A percentile compares a stretch with the other conserved stretches of the same genome.
phyloP scores from a whole-genome alignment of 2,888 invertebrate genomes.

The Lacanobia oleracea region DNA sequence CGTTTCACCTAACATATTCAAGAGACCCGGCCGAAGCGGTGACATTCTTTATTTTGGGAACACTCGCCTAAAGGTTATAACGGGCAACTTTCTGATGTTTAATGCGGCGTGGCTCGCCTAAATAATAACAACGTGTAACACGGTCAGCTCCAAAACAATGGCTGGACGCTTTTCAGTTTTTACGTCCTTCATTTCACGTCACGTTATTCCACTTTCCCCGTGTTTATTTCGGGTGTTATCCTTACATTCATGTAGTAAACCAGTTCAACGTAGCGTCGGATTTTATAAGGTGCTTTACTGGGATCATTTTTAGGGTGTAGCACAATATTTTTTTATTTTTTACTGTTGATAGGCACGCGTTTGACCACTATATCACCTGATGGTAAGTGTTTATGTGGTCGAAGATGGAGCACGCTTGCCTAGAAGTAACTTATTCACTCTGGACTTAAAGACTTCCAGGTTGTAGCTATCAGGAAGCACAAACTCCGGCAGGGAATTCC shows the following conservation, averaged over 20 bases:
- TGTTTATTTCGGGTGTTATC: conserved; percentile 49
- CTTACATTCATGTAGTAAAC: conserved; percentile 32
- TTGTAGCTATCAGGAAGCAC: no score
- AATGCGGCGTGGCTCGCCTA: conserved; percentile 59
- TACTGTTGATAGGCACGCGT: no score
- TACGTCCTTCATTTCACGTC: conserved; percentile 54
- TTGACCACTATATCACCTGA: no score
- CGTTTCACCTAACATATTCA: conserved; percentile 69
- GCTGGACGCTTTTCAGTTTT: conserved; percentile 50
- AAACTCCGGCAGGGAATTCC: no score
- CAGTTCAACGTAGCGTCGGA: conserved; percentile 20
- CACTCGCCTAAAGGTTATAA: conserved; percentile 61
- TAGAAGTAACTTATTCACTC: no score
- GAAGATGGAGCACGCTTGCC: no score
- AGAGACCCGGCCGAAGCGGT: conserved; percentile 61
- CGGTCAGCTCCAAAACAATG: conserved; percentile 55
- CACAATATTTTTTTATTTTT: no score
- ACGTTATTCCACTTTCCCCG: conserved; percentile 46
- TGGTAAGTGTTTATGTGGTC: no score
- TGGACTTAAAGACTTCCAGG: no score
- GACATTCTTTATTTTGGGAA: conserved; percentile 70
- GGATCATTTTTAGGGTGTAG: conserved; percentile 2
- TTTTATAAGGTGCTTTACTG: conserved; percentile 42
- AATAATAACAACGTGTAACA: conserved; percentile 62
- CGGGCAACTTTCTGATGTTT: conserved; percentile 60